Evolutionary conservation across 2,113 vertebrate species (phyloP).

Genomic region (Chaenogobius annularis): DNA sequence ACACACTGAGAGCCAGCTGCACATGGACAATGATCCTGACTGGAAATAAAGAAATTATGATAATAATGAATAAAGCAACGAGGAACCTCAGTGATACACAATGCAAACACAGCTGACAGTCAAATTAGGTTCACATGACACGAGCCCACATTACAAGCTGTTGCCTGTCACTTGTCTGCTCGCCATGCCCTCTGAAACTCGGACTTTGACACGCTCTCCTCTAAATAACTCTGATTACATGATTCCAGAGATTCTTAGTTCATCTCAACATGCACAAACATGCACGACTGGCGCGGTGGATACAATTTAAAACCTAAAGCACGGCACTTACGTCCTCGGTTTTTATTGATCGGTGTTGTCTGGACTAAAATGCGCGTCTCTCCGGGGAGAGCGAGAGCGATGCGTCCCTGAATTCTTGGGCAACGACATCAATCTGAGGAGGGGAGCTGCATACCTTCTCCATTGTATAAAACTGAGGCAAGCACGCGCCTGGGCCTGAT

Average conservation of each 20-base stretch:
- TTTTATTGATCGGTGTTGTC: conserved; percentile 1
- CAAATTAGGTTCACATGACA: conserved; percentile 53
- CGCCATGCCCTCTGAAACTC: conserved; percentile 4
- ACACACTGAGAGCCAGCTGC: background rate
- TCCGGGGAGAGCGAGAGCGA: too few species aligned
- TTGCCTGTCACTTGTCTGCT: background rate
- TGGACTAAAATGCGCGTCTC: background rate
- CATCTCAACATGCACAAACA: background rate
- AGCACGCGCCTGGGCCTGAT: conserved; percentile 46
- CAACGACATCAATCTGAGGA: background rate
- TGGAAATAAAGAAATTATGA: background rate
- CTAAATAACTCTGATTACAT: background rate
- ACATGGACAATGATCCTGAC: background rate
- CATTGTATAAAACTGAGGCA: conserved; percentile 25
- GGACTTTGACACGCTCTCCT: background rate
- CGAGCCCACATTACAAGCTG: conserved; percentile 1
- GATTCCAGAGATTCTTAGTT: background rate
- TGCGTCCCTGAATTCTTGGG: background rate
- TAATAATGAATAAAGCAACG: background rate
- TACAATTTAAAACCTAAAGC: background rate
- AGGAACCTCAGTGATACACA: conserved; percentile 25
- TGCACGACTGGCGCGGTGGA: background rate
- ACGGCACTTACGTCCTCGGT: background rate
- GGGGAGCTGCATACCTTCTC: conserved; percentile 30
- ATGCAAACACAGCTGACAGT: conserved; percentile 21